Evolutionary conservation across 2,113 vertebrate genomes (phyloP).

Genomic region (Triplophysa tibetana): DNA sequence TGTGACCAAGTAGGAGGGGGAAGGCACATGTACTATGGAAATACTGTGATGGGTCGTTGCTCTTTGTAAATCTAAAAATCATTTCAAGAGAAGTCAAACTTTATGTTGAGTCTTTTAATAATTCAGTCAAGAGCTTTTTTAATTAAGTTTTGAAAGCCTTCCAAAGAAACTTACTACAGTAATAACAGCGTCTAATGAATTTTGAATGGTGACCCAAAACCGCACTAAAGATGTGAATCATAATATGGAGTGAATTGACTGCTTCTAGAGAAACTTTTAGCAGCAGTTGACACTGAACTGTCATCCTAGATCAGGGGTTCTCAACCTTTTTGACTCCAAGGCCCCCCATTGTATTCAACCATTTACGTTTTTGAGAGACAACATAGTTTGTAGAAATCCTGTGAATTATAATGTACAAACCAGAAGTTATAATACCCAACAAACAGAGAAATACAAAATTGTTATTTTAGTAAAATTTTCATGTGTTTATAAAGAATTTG

Average conservation of each 20-base stretch:
- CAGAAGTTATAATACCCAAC: too few species aligned
- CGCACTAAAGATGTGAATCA: too few species aligned
- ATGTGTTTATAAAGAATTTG: too few species aligned
- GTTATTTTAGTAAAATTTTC: too few species aligned
- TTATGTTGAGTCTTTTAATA: background rate
- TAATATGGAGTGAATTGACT: background rate
- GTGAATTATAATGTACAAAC: too few species aligned
- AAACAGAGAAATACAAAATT: too few species aligned
- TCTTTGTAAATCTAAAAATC: background rate
- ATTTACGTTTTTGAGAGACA: too few species aligned
- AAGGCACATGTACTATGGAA: background rate
- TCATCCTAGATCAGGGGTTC: too few species aligned
- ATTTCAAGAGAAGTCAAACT: background rate
- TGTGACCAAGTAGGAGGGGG: background rate
- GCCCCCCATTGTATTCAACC: too few species aligned
- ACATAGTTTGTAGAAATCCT: too few species aligned
- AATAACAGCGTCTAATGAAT: background rate
- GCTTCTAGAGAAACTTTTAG: background rate
- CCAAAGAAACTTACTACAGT: background rate
- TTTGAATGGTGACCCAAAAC: conserved; percentile 6
- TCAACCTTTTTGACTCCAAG: too few species aligned
- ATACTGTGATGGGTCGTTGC: background rate
- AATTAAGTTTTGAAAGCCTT: background rate
- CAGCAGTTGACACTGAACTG: too few species aligned
- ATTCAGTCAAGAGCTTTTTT: background rate